A percentile compares a stretch with the other conserved stretches of the same genome.
Evolutionary conservation across 2,888 invertebrate genomes (phyloP).

Genomic region (Tenthredo amoena): DNA sequence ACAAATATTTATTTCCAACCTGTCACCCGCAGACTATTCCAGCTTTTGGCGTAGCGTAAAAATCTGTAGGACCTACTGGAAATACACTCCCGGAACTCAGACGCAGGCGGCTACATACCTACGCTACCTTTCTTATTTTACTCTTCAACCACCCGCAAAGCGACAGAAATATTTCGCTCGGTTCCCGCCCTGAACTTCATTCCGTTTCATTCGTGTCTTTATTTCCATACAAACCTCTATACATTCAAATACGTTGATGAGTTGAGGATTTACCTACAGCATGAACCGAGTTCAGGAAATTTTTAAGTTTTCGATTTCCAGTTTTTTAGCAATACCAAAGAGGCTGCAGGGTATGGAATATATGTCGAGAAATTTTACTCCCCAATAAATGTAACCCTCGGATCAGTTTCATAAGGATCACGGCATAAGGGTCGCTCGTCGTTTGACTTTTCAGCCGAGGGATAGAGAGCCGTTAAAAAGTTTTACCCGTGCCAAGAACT

Average conservation of each 20-base stretch:
- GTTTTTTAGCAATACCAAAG: not conserved
- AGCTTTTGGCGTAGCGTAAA: constrained; percentile 57
- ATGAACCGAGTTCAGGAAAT: not conserved
- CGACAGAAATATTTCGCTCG: constrained; percentile 20
- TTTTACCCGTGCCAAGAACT: constrained; percentile 40
- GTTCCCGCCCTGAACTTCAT: not conserved
- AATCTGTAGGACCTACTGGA: constrained; percentile 60
- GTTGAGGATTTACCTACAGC: not conserved
- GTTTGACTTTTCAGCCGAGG: constrained; percentile 34
- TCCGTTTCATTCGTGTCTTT: constrained; percentile 8
- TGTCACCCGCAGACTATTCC: constrained; percentile 65
- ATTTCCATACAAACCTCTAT: not conserved
- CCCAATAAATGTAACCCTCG: constrained; percentile 44
- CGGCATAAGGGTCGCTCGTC: constrained; percentile 35
- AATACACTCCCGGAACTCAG: constrained; percentile 62
- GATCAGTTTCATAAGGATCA: constrained; percentile 31
- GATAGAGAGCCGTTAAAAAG: constrained; percentile 50
- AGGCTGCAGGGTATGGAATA: not conserved
- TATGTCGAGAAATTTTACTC: constrained; percentile 24
- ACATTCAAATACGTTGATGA: not conserved
- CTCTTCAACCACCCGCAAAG: not conserved
- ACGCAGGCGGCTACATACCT: constrained; percentile 18
- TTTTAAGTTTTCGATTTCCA: not conserved
- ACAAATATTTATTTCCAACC: constrained; percentile 71
- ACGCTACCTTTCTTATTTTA: not conserved